phyloP scores from a whole-genome alignment of 2,797 vertebrate species.

The Falco columbarius region DNA sequence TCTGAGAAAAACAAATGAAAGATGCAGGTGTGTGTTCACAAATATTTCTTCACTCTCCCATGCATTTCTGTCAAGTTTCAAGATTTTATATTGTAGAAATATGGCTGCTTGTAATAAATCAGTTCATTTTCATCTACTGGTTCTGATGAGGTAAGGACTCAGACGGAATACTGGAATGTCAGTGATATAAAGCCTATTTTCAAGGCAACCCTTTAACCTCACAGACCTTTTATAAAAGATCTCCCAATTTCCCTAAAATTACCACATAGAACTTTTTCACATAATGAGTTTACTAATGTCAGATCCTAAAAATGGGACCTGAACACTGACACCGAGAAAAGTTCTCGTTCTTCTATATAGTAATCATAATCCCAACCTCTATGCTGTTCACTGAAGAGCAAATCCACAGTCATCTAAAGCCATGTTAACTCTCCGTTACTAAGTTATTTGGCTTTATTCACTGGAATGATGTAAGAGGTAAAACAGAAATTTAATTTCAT shows the following conservation, averaged over 20 bases:
- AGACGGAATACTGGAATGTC: background rate
- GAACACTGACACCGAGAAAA: background rate
- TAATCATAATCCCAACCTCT: background rate
- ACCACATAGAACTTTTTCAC: background rate
- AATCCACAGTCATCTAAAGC: background rate
- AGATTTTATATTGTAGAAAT: background rate
- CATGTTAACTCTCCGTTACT: background rate
- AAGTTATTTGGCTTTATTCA: background rate
- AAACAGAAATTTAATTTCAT: background rate
- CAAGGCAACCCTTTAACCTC: background rate
- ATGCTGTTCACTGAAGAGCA: background rate
- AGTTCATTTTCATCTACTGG: background rate
- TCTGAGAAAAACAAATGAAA: background rate
- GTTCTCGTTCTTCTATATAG: background rate
- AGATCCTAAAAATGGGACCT: background rate
- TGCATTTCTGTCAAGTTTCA: background rate
- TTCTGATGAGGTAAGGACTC: background rate
- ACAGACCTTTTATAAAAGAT: background rate
- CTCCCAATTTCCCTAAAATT: background rate
- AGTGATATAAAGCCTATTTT: background rate
- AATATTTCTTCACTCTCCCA: background rate
- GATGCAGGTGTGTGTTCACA: background rate
- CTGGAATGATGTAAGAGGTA: background rate
- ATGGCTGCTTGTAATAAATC: background rate
- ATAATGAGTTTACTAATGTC: background rate